phyloP scores from a whole-genome alignment of 2,113 vertebrate species.

The Cairina moschata region DNA sequence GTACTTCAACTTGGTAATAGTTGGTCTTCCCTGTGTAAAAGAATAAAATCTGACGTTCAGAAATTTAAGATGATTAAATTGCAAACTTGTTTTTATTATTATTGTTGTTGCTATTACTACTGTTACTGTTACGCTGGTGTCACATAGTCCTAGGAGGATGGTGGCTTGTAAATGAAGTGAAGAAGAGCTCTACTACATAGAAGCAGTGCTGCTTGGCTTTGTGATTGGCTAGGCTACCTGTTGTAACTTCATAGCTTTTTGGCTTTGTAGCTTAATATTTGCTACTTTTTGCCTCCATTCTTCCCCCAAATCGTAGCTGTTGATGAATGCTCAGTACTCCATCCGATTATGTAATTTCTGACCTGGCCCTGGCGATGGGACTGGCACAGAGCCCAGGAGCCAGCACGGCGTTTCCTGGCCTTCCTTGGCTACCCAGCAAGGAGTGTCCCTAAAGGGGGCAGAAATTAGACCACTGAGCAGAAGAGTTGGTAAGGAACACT shows the following conservation, averaged over 20 bases:
- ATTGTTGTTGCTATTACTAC: too few relatives aligned
- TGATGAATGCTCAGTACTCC: background rate
- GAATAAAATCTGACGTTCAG: background rate
- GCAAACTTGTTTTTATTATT: too few relatives aligned
- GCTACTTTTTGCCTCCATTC: background rate
- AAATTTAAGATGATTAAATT: background rate
- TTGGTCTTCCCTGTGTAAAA: background rate
- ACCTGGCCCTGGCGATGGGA: background rate
- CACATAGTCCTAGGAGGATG: too few relatives aligned
- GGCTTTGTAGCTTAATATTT: background rate
- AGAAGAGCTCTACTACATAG: background rate
- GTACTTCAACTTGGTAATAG: background rate
- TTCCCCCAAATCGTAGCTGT: background rate
- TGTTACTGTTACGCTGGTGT: too few relatives aligned
- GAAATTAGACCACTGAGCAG: background rate
- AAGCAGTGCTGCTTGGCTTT: background rate
- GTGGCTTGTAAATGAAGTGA: background rate
- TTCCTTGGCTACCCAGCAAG: background rate
- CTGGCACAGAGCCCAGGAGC: background rate
- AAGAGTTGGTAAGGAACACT: background rate
- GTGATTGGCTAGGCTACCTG: background rate
- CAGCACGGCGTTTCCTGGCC: background rate
- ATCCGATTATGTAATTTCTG: background rate
- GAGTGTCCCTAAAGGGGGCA: background rate
- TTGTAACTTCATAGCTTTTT: background rate